Evolutionary conservation across 2,797 vertebrate genomes (phyloP).

Genomic region (Bothrops alternatus): DNA sequence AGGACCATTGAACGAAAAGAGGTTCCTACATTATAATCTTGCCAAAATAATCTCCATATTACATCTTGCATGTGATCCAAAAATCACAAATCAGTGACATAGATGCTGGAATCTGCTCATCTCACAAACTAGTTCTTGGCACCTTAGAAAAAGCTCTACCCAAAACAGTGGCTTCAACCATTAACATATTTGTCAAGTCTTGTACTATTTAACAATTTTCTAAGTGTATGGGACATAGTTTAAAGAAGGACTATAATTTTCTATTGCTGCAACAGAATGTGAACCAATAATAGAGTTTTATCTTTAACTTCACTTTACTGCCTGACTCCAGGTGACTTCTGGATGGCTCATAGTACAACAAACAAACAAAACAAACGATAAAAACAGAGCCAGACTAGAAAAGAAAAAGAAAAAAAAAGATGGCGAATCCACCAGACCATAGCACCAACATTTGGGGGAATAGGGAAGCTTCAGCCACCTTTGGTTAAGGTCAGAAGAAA

Average conservation of each 20-base stretch:
- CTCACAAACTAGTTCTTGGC: background rate
- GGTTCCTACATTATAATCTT: background rate
- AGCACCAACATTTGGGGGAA: background rate
- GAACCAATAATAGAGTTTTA: background rate
- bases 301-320: background rate
- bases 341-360: background rate
- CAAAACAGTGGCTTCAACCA: background rate
- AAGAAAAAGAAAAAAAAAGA: background rate
- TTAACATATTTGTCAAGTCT: background rate
- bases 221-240: background rate
- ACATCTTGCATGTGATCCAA: background rate
- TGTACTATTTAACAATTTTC: background rate
- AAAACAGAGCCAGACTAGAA: background rate
- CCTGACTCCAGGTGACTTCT: background rate
- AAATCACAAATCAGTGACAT: background rate
- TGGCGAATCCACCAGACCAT: background rate
- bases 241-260: background rate
- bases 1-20: background rate
- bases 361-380: background rate
- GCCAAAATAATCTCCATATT: background rate
- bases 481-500: background rate
- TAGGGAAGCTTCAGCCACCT: background rate
- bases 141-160: background rate
- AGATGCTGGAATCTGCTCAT: background rate
- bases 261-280: background rate